These are phyloP conservation scores for Anodontia alba DNA, from an alignment of 2,888 invertebrate species.

Conservation along the genomic window DNA sequence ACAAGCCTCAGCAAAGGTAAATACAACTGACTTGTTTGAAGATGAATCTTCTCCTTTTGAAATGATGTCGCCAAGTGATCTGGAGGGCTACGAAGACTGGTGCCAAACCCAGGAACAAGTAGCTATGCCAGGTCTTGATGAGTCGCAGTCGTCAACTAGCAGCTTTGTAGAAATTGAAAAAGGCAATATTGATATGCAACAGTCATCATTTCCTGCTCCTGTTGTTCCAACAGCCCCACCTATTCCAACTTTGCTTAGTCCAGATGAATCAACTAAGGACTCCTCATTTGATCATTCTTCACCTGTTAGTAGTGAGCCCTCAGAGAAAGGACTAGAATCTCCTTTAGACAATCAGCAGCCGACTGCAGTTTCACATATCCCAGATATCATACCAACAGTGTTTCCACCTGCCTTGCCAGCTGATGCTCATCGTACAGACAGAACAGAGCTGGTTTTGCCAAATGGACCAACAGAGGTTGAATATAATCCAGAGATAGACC, in stretches of 20 bases:
- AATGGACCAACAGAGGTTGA: slow-evolving; percentile 87
- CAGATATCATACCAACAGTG: slow-evolving; percentile 26
- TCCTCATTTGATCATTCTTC: slow-evolving; percentile 80
- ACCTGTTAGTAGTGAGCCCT: slow-evolving; percentile 77
- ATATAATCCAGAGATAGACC: slow-evolving; percentile 85
- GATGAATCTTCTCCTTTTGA: slow-evolving; percentile 81
- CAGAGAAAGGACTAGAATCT: slow-evolving; percentile 69
- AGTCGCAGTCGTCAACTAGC: slow-evolving; percentile 34
- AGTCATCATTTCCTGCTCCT: slow-evolving; percentile 19
- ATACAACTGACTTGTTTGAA: slow-evolving; percentile 49
- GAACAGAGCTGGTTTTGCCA: slow-evolving; percentile 47
- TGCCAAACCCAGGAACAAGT: slow-evolving; percentile 45
- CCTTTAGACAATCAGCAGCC: slow-evolving; percentile 59
- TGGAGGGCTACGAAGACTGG: slow-evolving; percentile 68
- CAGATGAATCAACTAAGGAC: slow-evolving; percentile 64
- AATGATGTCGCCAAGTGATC: slow-evolving; percentile 76
- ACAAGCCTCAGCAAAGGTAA: background rate
- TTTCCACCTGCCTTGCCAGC: slow-evolving; percentile 29
- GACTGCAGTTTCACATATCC: slow-evolving; percentile 27
- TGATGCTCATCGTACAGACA: background rate
- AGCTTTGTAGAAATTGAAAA: slow-evolving; percentile 58
- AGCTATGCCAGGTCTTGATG: slow-evolving; percentile 18
- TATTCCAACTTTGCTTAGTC: slow-evolving; percentile 55
- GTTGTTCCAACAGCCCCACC: slow-evolving; percentile 47
- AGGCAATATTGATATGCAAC: slow-evolving; percentile 26